Percentiles rank a stretch among this genome's conserved stretches.
phyloP scores from a whole-genome alignment of 1,140 invertebrate genomes.

The Anagrus nilaparvatae region DNA sequence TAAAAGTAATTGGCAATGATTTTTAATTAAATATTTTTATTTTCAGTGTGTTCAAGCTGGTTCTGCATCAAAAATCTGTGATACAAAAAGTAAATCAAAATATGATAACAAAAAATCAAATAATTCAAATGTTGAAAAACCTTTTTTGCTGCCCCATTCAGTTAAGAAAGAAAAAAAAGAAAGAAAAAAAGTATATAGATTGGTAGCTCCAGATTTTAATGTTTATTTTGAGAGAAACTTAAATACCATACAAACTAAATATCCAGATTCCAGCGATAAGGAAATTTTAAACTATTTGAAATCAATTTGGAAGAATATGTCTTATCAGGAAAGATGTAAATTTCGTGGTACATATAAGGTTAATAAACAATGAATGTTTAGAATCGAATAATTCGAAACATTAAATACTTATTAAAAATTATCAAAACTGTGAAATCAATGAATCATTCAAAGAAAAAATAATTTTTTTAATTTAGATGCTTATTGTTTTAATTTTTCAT shows the following conservation, averaged over 20 bases:
- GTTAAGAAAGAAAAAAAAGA: constrained; percentile 8
- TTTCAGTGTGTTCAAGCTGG: too few species aligned
- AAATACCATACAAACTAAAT: constrained; percentile 37
- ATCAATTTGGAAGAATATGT: constrained; percentile 38
- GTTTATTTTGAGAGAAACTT: constrained; percentile 39
- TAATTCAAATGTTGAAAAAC: constrained; percentile 14
- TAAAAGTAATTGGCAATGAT: too few species aligned
- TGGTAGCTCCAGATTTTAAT: constrained; percentile 30
- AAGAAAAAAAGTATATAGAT: constrained; percentile 13
- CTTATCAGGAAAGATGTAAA: constrained; percentile 10
- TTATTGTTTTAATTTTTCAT: too few species aligned
- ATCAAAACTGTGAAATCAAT: too few species aligned
- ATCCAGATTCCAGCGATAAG: constrained; percentile 36
- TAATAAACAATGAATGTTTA: too few species aligned
- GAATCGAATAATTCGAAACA: too few species aligned
- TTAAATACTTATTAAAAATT: too few species aligned
- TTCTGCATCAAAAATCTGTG: too few species aligned
- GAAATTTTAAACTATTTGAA: constrained; percentile 39
- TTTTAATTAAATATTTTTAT: constrained; percentile 3
- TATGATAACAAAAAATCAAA: constrained; percentile 3
- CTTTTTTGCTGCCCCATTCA: constrained; percentile 11
- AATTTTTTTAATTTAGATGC: too few species aligned
- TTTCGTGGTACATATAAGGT: constrained; percentile 13
- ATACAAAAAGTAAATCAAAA: too few species aligned
- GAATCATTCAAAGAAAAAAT: too few species aligned